Evolutionary conservation across 2,888 invertebrate genomes (phyloP).

Genomic region (Tenthredo mesomela): DNA sequence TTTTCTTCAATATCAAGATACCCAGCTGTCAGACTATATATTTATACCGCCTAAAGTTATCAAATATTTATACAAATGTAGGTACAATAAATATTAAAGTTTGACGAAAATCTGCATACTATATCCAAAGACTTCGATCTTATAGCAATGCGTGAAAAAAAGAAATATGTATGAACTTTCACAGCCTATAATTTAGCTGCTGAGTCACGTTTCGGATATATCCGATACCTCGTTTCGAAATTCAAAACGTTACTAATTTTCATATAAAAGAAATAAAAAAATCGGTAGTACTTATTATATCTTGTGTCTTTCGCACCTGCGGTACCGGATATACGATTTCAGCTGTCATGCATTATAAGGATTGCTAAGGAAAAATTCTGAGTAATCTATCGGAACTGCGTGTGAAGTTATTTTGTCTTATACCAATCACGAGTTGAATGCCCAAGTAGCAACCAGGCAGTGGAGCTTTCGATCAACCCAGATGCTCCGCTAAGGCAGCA

Average conservation of each 20-base stretch:
- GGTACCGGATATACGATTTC: no score
- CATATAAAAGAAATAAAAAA: no score
- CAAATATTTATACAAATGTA: not conserved
- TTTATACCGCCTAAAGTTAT: not conserved
- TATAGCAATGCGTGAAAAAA: no score
- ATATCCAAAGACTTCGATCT: no score
- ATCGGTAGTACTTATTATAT: no score
- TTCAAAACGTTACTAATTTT: no score
- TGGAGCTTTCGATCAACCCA: not conserved
- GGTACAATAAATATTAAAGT: not conserved
- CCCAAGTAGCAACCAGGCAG: not conserved
- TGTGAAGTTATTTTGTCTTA: constrained; percentile 7
- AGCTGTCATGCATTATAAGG: not conserved
- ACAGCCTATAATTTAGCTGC: not conserved
- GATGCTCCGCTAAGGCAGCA: not conserved
- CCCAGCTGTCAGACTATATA: not conserved
- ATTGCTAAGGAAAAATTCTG: not conserved
- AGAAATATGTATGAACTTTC: no score
- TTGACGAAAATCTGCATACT: not conserved
- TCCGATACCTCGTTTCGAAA: not conserved
- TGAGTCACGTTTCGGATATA: not conserved
- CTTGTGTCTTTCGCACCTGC: no score
- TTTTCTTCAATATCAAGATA: constrained; percentile 1
- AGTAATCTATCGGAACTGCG: not conserved
- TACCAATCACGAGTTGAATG: constrained; percentile 21